Evolutionary conservation across 1,140 invertebrate species (phyloP).

Genomic region (Catajapyx aquilonaris): DNA sequence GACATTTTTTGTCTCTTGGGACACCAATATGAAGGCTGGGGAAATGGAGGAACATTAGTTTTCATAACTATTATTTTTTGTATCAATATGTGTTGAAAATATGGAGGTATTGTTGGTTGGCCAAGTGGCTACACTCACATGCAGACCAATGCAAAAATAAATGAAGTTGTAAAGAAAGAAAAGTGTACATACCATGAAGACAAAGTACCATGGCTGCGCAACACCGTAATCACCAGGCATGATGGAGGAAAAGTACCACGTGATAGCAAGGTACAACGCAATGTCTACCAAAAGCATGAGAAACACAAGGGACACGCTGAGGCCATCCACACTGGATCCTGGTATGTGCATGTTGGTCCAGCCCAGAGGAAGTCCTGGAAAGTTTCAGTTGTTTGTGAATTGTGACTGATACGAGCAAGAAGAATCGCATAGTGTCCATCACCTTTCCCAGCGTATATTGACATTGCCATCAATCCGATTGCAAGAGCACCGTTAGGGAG

Average conservation of each 20-base stretch:
- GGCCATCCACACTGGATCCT: conserved; percentile 20
- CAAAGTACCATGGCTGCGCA: conserved; percentile 49
- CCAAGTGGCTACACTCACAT: too few relatives aligned
- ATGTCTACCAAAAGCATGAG: conserved; percentile 22
- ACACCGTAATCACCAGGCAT: conserved; percentile 47
- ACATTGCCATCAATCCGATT: not conserved
- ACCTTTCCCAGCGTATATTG: not conserved
- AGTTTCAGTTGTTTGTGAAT: not conserved
- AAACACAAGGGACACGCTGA: conserved; percentile 22
- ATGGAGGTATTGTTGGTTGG: too few relatives aligned
- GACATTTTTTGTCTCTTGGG: too few relatives aligned
- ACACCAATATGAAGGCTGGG: too few relatives aligned
- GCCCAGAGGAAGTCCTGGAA: not conserved
- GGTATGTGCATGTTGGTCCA: not conserved
- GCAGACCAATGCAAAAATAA: too few relatives aligned
- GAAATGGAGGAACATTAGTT: too few relatives aligned
- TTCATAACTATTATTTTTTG: too few relatives aligned
- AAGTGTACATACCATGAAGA: conserved; percentile 37
- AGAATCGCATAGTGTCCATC: not conserved
- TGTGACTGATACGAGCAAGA: not conserved
- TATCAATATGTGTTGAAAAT: too few relatives aligned
- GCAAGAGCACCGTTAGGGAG: not conserved
- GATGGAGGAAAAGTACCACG: conserved; percentile 47
- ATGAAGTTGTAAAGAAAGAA: too few relatives aligned
- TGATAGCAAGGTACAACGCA: conserved; percentile 19